Conservation (phyloP, 2,888 invertebrate species). For the Mythimna ferrago region DNA sequence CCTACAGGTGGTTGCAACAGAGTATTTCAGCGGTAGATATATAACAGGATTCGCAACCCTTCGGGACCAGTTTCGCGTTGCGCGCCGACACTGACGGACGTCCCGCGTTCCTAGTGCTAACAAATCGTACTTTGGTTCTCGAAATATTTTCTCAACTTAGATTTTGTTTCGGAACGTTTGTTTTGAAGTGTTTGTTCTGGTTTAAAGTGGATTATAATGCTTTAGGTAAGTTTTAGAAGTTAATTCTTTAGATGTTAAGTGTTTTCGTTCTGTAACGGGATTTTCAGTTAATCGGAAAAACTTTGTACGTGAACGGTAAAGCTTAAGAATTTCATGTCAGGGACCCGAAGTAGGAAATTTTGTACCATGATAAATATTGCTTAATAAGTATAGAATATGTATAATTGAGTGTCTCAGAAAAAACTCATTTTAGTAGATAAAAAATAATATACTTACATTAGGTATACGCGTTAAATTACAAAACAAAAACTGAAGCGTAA, state of each 20-base stretch:
- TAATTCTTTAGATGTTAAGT: not conserved
- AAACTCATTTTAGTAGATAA: too few relatives aligned
- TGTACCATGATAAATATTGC: not conserved
- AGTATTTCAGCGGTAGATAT: slow-evolving; percentile 51
- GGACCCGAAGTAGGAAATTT: not conserved
- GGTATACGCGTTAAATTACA: too few relatives aligned
- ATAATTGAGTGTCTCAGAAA: too few relatives aligned
- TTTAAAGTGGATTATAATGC: slow-evolving; percentile 47
- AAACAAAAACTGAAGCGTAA: too few relatives aligned
- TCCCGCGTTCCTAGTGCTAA: slow-evolving; percentile 40
- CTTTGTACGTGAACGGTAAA: not conserved
- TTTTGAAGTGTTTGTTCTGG: slow-evolving; percentile 54
- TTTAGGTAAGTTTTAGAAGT: slow-evolving; percentile 42
- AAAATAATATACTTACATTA: too few relatives aligned
- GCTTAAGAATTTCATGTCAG: not conserved
- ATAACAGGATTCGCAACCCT: slow-evolving; percentile 68
- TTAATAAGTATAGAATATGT: not conserved
- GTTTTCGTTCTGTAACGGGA: not conserved
- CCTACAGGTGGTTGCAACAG: slow-evolving; percentile 69
- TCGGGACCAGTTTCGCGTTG: slow-evolving; percentile 62
- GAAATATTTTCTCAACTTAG: slow-evolving; percentile 41
- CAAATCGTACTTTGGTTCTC: slow-evolving; percentile 42
- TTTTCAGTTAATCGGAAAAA: not conserved
- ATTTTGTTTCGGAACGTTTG: slow-evolving; percentile 28
- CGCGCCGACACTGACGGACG: slow-evolving; percentile 60